Conservation (phyloP, 2,113 vertebrate genomes). For the Nicator chloris region DNA sequence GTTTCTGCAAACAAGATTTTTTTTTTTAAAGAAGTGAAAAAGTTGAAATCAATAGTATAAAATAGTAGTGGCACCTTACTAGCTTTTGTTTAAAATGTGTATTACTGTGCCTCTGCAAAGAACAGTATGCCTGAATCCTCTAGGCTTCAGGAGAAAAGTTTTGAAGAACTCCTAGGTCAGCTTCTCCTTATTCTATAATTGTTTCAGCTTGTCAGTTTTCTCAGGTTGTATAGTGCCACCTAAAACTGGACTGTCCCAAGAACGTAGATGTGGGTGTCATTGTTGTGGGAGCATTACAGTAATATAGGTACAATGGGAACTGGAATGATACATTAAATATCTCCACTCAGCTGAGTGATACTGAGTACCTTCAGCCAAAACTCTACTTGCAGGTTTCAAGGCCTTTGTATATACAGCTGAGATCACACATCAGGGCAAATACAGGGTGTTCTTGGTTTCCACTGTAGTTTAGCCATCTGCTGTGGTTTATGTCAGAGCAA, state of each 20-base stretch:
- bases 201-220: not conserved
- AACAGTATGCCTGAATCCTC: not conserved
- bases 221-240: not conserved
- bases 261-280: not conserved
- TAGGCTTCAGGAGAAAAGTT: not conserved
- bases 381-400: not conserved
- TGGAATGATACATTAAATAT: not conserved
- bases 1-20: not conserved
- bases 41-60: not conserved
- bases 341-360: not conserved
- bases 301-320: accelerated
- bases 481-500: not conserved
- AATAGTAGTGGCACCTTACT: not conserved
- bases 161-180: accelerated
- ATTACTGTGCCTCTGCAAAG: not conserved
- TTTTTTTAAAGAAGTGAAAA: not conserved
- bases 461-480: not conserved
- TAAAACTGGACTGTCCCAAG: not conserved
- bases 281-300: not conserved
- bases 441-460: not conserved
- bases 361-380: not conserved
- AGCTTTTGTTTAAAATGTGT: not conserved
- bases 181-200: not conserved
- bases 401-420: not conserved
- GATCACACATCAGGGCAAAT: too few relatives aligned